Evolutionary conservation across 2,113 vertebrate genomes (phyloP).

Genomic region (Syngnathoides biaculeatus): DNA sequence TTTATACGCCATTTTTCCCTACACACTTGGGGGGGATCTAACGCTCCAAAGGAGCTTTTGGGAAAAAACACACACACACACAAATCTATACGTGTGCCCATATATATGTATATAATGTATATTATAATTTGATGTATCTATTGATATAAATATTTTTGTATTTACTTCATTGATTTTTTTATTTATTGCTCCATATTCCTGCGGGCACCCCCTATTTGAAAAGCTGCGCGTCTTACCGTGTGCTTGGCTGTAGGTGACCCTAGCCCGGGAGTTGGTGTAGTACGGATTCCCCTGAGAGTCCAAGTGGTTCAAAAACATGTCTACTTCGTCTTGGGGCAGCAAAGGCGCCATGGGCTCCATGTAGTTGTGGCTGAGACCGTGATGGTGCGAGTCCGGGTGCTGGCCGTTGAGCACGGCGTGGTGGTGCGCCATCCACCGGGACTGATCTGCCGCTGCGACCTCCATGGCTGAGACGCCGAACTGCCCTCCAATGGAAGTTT

Average conservation of each 20-base stretch:
- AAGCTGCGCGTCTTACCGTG: conserved; percentile 79
- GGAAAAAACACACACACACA: too few species aligned
- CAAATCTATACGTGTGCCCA: too few species aligned
- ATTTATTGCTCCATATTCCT: neutral
- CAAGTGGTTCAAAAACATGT: conserved; percentile 98
- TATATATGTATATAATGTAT: too few species aligned
- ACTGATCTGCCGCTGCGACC: conserved; percentile 92
- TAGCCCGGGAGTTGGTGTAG: conserved; percentile 91
- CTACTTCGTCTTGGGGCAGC: conserved; percentile 97
- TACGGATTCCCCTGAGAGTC: conserved; percentile 97
- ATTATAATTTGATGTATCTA: too few species aligned
- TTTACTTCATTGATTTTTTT: neutral
- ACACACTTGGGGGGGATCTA: neutral
- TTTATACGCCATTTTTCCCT: neutral
- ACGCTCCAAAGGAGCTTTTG: too few species aligned
- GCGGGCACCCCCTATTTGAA: neutral
- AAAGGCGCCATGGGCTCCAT: conserved; percentile 96
- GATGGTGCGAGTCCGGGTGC: conserved; percentile 95
- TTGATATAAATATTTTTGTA: too few species aligned
- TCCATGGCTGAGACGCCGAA: conserved; percentile 76
- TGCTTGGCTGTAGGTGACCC: conserved; percentile 96
- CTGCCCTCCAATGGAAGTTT: conserved; percentile 38
- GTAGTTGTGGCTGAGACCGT: conserved; percentile 93
- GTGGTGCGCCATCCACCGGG: conserved; percentile 98
- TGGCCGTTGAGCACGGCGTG: conserved; percentile 93